Conservation (phyloP, 2,113 vertebrate species). For the Silurus asotus region DNA sequence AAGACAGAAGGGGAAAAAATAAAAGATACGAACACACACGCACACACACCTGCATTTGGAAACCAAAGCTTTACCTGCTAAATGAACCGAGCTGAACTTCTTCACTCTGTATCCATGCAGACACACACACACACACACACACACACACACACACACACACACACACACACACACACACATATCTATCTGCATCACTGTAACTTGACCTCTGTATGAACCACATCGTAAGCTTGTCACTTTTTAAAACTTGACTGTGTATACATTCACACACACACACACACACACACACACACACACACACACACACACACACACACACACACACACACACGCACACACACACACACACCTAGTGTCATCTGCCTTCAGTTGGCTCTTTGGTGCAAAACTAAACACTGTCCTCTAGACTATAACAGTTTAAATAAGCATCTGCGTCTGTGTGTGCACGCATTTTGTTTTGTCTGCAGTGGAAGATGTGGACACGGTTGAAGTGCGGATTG, state of each 20-base stretch:
- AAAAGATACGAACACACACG: neutral
- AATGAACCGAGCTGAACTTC: constrained; percentile 21
- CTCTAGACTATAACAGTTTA: neutral
- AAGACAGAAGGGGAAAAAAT: neutral
- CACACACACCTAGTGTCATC: neutral
- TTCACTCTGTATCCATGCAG: neutral
- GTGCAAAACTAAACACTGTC: neutral
- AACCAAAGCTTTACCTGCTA: constrained; percentile 21
- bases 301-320: neutral
- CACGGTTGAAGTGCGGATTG: constrained; percentile 69
- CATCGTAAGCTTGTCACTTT: neutral
- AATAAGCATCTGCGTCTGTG: constrained; percentile 3
- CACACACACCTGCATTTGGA: neutral
- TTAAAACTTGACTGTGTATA: neutral
- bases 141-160: constrained; percentile 1
- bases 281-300: neutral
- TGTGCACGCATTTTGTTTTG: constrained; percentile 27
- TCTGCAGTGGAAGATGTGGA: constrained; percentile 77
- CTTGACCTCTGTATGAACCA: constrained; percentile 33
- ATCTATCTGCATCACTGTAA: constrained; percentile 10
- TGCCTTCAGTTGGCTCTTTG: neutral
- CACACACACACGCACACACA: neutral
- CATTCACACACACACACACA: no score
- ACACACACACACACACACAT: neutral
- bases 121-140: neutral